Conservation (phyloP, 2,113 vertebrate species). For the Scomber japonicus region DNA sequence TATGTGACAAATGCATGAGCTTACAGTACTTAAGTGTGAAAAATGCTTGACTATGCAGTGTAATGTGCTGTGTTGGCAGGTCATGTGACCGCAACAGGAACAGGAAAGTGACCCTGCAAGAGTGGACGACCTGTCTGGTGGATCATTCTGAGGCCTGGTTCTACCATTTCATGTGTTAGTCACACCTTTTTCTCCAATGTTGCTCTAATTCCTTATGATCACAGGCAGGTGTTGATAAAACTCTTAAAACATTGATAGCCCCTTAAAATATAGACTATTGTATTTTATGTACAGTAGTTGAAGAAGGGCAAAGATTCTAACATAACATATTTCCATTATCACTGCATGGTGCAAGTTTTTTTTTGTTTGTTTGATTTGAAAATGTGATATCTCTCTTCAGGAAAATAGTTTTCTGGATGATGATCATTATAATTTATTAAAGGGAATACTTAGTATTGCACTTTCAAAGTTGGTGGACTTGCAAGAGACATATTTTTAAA, state of each 20-base stretch:
- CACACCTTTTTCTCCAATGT: not conserved
- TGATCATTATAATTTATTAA: not conserved
- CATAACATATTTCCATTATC: no score
- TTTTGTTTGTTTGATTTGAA: no score
- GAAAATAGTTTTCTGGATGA: not conserved
- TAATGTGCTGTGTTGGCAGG: slow-evolving; percentile 62
- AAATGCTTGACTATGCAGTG: not conserved
- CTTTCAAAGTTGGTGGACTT: not conserved
- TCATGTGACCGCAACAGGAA: slow-evolving; percentile 84
- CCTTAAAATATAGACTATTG: not conserved
- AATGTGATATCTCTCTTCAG: no score
- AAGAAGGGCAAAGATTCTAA: not conserved
- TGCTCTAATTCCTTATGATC: not conserved
- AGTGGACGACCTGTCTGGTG: slow-evolving; percentile 83
- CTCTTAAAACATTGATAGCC: not conserved
- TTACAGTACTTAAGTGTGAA: no score
- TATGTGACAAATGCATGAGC: not conserved
- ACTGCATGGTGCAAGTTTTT: no score
- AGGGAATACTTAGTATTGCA: not conserved
- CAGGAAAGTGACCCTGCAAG: slow-evolving; percentile 84
- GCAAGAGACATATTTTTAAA: not conserved
- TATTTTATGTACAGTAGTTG: not conserved
- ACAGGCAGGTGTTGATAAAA: not conserved
- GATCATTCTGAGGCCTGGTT: slow-evolving; percentile 81
- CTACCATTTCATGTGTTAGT: slow-evolving; percentile 81